These are phyloP conservation scores for Oostethus manadensis DNA, from an alignment of 2,113 vertebrate genomes.

Conservation along the genomic window DNA sequence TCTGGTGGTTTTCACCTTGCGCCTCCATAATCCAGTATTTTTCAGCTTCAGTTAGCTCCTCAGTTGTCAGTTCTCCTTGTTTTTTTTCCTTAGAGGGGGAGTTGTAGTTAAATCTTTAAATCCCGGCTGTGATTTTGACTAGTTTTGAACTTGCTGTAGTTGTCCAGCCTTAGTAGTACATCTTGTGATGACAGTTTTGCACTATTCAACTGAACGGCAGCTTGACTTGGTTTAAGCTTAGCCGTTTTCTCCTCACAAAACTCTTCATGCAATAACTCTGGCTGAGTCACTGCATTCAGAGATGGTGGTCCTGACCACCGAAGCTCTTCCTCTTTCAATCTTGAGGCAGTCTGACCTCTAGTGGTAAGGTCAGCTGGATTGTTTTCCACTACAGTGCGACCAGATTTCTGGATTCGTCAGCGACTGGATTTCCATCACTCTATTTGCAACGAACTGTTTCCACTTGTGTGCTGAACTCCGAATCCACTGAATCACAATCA, in stretches of 20 bases:
- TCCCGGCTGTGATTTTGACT: constrained; percentile 7
- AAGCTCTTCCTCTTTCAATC: not conserved
- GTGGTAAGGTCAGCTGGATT: not conserved
- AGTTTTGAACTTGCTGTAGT: constrained; percentile 12
- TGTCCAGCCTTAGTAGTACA: constrained; percentile 3
- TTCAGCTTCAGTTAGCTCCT: not conserved
- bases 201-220: no score
- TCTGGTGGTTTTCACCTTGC: no score
- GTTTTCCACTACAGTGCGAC: not conserved
- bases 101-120: constrained; percentile 11
- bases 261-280: no score
- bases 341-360: not conserved
- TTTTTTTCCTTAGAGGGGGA: not conserved
- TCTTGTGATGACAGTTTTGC: not conserved
- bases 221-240: no score
- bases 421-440: no score
- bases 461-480: constrained; percentile 7
- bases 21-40: no score
- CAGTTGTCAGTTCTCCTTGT: constrained; percentile 7
- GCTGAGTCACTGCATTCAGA: not conserved
- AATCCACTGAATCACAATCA: no score
- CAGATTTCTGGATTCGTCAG: not conserved
- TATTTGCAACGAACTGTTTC: not conserved
- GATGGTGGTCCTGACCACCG: not conserved
- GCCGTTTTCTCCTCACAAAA: no score